Evolutionary conservation across 1,140 invertebrate genomes (phyloP), one percentile per base, ranked within the genome.

Genomic region (Antheraea mylitta): DNA sequence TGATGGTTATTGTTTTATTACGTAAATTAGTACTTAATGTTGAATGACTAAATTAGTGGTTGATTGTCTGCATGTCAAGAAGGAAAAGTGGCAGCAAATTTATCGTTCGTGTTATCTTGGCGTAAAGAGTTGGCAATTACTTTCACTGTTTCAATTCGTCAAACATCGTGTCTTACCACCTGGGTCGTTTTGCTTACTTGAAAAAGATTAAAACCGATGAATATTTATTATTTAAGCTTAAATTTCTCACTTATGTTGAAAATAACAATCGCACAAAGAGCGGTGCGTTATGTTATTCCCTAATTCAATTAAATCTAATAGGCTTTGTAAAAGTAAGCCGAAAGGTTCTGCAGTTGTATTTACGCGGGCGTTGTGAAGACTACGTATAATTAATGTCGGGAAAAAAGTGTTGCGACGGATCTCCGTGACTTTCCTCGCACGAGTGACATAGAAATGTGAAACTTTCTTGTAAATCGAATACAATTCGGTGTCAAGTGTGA

Each of bases 401-500:
- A 53, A 48, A 72, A 68, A 74, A 69, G 9, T 61, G 37, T 66
- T 69, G 68, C 36, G 58, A 42, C 66, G 10, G 58, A 63, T 58
- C 37, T 68, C 64, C 64, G 13, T 18, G 69, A 69, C 73, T 74
- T 74, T 75, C 70, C 60, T 75, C 64, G 60, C 53, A 72, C 66
- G 60, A 72, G 59, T 77, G 79, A 82, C 80, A 89, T 82, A 88
- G 83, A 89, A 86, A 87, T 83, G 85, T 82, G 86, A 81, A 88
- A 91, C 87, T 91, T 89, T 91, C 87, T 89, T 91, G 76, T 77
- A 80, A 77, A 85, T 86, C 78, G 82, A 81, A 85, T 74, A 77
- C 78, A 78, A 82, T 68, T 82, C 86, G 83, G 87, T 91, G 87
- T 91, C 89, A 91, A 91, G 86, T 89, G 86, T 81, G 86, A 85